Evolutionary conservation across 2,888 invertebrate species (phyloP).

Genomic region (Papilio protenor): DNA sequence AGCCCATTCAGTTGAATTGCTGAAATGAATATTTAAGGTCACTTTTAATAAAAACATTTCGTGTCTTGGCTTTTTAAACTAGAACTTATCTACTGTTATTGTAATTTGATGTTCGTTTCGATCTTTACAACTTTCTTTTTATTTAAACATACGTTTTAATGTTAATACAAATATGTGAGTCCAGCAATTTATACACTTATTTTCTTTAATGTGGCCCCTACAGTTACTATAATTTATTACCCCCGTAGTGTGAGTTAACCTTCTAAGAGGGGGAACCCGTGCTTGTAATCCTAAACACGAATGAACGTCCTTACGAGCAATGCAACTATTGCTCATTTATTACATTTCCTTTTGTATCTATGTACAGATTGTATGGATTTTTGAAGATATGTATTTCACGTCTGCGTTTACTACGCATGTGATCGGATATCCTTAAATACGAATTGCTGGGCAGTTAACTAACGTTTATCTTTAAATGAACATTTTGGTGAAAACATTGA

Average conservation of each 20-base stretch:
- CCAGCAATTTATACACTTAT: not conserved
- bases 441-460: not conserved
- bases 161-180: not conserved
- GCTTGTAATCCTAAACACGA: not conserved
- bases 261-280: slow-evolving; percentile 1
- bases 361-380: not conserved
- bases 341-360: not conserved
- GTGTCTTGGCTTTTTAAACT: not conserved
- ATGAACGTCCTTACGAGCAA: not conserved
- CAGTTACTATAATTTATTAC: not conserved
- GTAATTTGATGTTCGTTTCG: not conserved
- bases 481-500: not conserved
- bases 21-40: not conserved
- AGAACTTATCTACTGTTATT: not conserved
- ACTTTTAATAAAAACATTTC: not conserved
- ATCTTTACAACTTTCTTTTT: not conserved
- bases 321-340: not conserved
- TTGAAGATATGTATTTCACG: not conserved
- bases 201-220: not conserved
- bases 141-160: too few species aligned
- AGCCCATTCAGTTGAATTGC: too few species aligned
- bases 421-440: not conserved
- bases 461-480: not conserved
- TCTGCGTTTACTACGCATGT: not conserved
- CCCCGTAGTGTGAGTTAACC: not conserved